A percentile compares a stretch with the other conserved stretches of the same genome.
These are phyloP conservation scores for Motacilla tschutschensis DNA, from an alignment of 2,113 vertebrate genomes.

Conservation along the genomic window DNA sequence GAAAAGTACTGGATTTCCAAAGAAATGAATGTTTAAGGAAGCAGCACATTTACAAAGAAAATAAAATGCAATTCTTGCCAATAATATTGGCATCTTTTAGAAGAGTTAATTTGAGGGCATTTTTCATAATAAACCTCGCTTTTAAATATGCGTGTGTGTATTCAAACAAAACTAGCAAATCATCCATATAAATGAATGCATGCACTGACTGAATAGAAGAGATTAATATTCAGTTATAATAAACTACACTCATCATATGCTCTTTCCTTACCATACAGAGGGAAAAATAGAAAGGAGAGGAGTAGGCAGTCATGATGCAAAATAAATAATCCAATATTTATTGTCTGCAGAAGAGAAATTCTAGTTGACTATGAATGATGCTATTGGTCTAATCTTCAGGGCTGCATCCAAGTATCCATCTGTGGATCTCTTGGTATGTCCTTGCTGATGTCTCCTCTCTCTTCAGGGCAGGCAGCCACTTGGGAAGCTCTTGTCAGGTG, in stretches of 20 bases:
- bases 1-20: conserved; percentile 45
- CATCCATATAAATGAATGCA: conserved; percentile 67
- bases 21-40: conserved; percentile 43
- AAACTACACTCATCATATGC: conserved; percentile 41
- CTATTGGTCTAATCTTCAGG: background rate
- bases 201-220: conserved; percentile 52
- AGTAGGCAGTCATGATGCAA: conserved; percentile 8
- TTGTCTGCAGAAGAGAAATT: conserved; percentile 22
- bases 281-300: background rate
- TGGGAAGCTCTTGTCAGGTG: background rate
- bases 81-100: conserved; percentile 63
- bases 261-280: conserved; percentile 40
- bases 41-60: conserved; percentile 54
- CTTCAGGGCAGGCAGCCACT: background rate
- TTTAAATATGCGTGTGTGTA: conserved; percentile 60
- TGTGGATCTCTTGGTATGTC: background rate
- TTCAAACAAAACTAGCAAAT: conserved; percentile 70
- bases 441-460: background rate
- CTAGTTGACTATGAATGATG: background rate
- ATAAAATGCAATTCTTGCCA: conserved; percentile 60
- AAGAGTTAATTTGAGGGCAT: conserved; percentile 65
- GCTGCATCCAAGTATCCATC: background rate
- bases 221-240: conserved; percentile 67
- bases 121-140: conserved; percentile 63
- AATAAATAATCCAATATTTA: conserved; percentile 60